Evolutionary conservation across 1,140 invertebrate species (phyloP).

Genomic region (Thaumetopoea pityocampa): DNA sequence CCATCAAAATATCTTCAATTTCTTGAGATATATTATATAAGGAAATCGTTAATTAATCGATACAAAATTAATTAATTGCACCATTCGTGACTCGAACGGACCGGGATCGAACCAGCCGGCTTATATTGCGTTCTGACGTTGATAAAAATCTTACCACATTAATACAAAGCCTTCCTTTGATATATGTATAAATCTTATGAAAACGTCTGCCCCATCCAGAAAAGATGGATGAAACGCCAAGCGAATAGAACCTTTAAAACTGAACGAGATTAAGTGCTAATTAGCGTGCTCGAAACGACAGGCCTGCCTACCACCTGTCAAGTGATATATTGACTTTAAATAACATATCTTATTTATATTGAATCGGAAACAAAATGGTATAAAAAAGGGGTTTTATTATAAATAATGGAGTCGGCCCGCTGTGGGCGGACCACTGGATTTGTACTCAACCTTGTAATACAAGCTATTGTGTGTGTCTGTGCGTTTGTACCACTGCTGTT

Average conservation of each 20-base stretch:
- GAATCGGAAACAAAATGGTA: slow-evolving; percentile 70
- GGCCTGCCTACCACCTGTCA: slow-evolving; percentile 70
- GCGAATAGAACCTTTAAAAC: slow-evolving; percentile 30
- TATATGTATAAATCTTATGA: slow-evolving; percentile 72
- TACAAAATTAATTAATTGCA: slow-evolving; percentile 35
- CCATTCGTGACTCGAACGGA: slow-evolving; percentile 35
- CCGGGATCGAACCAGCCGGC: slow-evolving; percentile 37
- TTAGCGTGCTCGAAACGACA: slow-evolving; percentile 17
- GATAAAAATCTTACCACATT: slow-evolving; percentile 72
- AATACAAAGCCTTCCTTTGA: slow-evolving; percentile 69
- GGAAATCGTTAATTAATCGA: slow-evolving; percentile 44
- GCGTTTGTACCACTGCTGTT: slow-evolving; percentile 36
- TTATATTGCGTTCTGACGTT: slow-evolving; percentile 51
- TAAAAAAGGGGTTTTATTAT: slow-evolving; percentile 62
- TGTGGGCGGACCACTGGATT: slow-evolving; percentile 71
- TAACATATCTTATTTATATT: slow-evolving; percentile 76
- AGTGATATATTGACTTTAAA: slow-evolving; percentile 73
- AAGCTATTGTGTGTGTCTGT: slow-evolving; percentile 43
- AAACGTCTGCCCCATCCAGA: slow-evolving; percentile 43
- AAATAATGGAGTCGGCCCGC: slow-evolving; percentile 55
- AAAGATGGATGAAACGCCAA: slow-evolving; percentile 18
- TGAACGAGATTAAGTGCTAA: slow-evolving; percentile 23
- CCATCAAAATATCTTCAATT: slow-evolving; percentile 7
- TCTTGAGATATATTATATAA: slow-evolving; percentile 7
- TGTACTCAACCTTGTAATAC: slow-evolving; percentile 60